Conservation (phyloP, 2,113 vertebrate genomes). For the Polyodon spathula region DNA sequence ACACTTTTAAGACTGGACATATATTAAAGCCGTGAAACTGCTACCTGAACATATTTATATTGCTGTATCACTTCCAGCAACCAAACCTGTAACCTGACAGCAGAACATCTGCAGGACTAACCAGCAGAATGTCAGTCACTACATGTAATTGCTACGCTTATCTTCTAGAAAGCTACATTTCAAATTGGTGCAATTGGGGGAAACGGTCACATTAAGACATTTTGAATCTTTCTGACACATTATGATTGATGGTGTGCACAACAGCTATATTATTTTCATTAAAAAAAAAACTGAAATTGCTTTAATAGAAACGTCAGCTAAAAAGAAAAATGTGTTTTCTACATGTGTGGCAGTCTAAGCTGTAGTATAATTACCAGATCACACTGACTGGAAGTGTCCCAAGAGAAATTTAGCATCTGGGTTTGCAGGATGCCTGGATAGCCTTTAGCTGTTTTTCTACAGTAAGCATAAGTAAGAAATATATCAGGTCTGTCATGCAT, state of each 20-base stretch:
- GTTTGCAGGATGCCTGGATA: slow-evolving; percentile 1
- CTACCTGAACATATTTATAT: too few species aligned
- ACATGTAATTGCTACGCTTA: slow-evolving; percentile 10
- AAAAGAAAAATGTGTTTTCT: slow-evolving; percentile 19
- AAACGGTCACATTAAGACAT: slow-evolving; percentile 9
- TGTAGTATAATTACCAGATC: slow-evolving; percentile 18
- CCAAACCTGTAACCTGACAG: background rate
- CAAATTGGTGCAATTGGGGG: slow-evolving; percentile 10
- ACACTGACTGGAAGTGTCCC: slow-evolving; percentile 11
- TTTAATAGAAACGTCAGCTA: slow-evolving; percentile 16
- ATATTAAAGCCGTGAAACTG: too few species aligned
- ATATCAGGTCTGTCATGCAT: background rate
- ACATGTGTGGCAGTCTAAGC: slow-evolving; percentile 4
- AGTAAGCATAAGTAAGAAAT: background rate
- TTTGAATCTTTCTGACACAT: slow-evolving; percentile 9
- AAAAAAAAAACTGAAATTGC: slow-evolving; percentile 12
- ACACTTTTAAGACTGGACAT: too few species aligned
- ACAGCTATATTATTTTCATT: slow-evolving; percentile 15
- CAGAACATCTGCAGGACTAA: background rate
- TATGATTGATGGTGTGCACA: slow-evolving; percentile 19
- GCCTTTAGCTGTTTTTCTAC: background rate
- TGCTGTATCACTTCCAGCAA: too few species aligned
- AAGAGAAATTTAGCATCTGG: slow-evolving; percentile 1
- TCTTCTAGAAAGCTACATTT: slow-evolving; percentile 1
- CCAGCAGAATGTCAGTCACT: slow-evolving; percentile 3